Conservation (phyloP, 2,797 vertebrate species). For the Natrix natrix region DNA sequence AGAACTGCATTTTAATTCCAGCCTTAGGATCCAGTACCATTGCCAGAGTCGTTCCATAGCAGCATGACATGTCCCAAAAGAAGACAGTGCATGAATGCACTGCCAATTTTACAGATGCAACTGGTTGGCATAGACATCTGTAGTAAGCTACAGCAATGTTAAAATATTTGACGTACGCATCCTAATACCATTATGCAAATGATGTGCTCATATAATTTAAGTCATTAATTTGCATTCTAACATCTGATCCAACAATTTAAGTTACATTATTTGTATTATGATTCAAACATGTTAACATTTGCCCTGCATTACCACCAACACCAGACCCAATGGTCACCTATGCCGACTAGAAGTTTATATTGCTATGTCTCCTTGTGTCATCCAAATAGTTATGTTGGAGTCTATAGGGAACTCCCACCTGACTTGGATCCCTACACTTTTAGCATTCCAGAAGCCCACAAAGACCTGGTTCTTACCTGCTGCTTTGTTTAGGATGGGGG, state of each 20-base stretch:
- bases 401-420: neutral
- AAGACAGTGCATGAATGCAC: neutral
- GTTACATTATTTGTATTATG: neutral
- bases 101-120: neutral
- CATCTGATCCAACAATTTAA: neutral
- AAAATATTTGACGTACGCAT: neutral
- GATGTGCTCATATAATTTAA: neutral
- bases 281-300: neutral
- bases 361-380: neutral
- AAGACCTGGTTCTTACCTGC: neutral
- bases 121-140: neutral
- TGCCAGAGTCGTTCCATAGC: neutral
- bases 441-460: neutral
- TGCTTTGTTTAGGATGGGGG: neutral
- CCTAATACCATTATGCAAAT: neutral
- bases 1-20: neutral
- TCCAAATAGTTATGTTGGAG: neutral
- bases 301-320: neutral
- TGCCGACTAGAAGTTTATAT: neutral
- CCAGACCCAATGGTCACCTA: neutral
- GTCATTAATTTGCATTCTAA: neutral
- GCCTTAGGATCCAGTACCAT: neutral
- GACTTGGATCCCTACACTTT: neutral
- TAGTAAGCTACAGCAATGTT: neutral
- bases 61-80: neutral